phyloP scores from a whole-genome alignment of 2,113 vertebrate genomes.

The Varanus salvator region DNA sequence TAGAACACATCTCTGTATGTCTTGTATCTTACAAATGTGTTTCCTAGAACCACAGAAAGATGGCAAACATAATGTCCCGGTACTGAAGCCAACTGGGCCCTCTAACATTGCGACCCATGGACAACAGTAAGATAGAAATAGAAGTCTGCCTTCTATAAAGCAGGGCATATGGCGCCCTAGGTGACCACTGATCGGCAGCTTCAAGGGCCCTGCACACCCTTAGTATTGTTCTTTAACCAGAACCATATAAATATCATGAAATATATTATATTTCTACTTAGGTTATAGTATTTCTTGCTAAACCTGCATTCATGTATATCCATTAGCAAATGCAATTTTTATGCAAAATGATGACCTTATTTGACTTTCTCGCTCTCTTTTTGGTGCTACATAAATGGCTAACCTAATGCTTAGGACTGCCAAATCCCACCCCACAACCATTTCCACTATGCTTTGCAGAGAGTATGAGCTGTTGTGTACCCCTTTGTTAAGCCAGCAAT shows the following conservation, averaged over 20 bases:
- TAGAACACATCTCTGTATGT: not conserved
- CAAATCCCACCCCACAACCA: not conserved
- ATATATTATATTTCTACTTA: too few relatives aligned
- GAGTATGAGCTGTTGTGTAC: constrained; percentile 3
- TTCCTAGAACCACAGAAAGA: not conserved
- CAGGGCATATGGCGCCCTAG: too few relatives aligned
- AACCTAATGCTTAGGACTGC: not conserved
- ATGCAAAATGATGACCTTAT: not conserved
- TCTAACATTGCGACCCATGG: too few relatives aligned
- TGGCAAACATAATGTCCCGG: not conserved
- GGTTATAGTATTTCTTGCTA: not conserved
- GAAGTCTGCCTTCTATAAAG: too few relatives aligned
- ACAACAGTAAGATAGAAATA: too few relatives aligned
- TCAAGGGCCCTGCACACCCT: too few relatives aligned
- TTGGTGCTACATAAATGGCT: not conserved
- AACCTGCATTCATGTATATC: not conserved
- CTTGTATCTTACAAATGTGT: not conserved
- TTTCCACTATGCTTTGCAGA: not conserved
- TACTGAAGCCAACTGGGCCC: too few relatives aligned
- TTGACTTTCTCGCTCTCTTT: not conserved
- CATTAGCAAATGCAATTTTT: not conserved
- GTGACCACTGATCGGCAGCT: too few relatives aligned
- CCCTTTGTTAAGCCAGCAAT: constrained; percentile 45
- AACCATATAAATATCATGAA: too few relatives aligned
- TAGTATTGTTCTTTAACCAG: too few relatives aligned